phyloP scores from a whole-genome alignment of 2,113 vertebrate genomes.

The Hiodon alosoides region DNA sequence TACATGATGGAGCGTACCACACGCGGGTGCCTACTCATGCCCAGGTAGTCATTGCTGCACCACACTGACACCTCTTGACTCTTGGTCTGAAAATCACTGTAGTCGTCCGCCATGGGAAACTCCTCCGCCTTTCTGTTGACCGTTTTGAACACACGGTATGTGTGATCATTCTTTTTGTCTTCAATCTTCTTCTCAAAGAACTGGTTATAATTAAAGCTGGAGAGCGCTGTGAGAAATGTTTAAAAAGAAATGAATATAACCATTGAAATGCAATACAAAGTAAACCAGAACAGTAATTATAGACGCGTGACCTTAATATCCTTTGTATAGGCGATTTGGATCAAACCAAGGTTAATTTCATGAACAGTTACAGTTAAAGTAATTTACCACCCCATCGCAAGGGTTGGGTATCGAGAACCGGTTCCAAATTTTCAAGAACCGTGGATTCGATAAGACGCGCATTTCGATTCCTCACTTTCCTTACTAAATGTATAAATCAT shows the following conservation, averaged over 20 bases:
- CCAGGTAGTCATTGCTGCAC: constrained; percentile 97
- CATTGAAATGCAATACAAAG: background rate
- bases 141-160: constrained; percentile 92
- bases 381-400: too few relatives aligned
- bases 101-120: constrained; percentile 94
- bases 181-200: constrained; percentile 96
- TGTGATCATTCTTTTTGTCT: constrained; percentile 88
- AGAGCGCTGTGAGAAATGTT: constrained; percentile 56
- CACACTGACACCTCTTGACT: constrained; percentile 87
- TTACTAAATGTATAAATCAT: too few relatives aligned
- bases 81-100: constrained; percentile 66
- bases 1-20: constrained; percentile 85
- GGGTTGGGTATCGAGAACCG: too few relatives aligned
- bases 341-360: constrained; percentile 20
- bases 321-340: too few relatives aligned
- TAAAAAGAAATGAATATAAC: background rate
- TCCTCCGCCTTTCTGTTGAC: constrained; percentile 80
- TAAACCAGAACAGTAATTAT: background rate
- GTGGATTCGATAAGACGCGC: too few relatives aligned
- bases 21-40: constrained; percentile 92
- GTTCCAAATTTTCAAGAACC: too few relatives aligned
- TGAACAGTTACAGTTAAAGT: too few relatives aligned
- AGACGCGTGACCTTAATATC: background rate
- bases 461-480: too few relatives aligned
- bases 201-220: constrained; percentile 82